These are phyloP conservation scores for Chrysocyon brachyurus DNA, from an alignment of 2,797 vertebrate species.

Conservation along the genomic window DNA sequence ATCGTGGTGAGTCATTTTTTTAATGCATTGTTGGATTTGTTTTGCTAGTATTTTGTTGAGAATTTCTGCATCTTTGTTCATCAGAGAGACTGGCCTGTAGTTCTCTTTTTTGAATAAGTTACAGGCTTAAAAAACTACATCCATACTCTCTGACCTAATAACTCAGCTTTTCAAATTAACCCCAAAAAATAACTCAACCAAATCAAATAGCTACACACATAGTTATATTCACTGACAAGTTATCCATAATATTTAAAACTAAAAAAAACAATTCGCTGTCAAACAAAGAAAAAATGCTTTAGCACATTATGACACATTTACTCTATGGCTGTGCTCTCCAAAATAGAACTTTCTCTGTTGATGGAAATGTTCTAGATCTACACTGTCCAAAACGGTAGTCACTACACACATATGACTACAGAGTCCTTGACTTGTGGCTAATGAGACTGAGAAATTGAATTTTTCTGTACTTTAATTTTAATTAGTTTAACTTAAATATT, in stretches of 20 bases:
- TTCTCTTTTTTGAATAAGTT: neutral
- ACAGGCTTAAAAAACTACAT: neutral
- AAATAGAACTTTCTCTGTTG: neutral
- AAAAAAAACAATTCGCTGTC: neutral
- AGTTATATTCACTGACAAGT: neutral
- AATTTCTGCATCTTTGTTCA: neutral
- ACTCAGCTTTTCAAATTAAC: conserved; percentile 23
- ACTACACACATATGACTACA: neutral
- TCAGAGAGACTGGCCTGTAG: neutral
- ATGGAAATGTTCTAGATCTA: neutral
- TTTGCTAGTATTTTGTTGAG: neutral
- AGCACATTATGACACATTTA: neutral
- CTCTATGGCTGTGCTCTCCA: neutral
- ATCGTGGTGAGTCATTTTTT: neutral
- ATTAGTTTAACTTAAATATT: neutral
- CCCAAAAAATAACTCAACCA: conserved; percentile 41
- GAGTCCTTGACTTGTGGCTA: neutral
- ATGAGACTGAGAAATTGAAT: neutral
- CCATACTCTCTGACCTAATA: neutral
- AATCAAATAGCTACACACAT: conserved; percentile 4
- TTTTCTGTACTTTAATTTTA: conserved; percentile 31
- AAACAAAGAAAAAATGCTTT: neutral
- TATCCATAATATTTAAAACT: conserved; percentile 51
- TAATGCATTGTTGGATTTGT: neutral
- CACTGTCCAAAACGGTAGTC: neutral